Conservation (phyloP, 2,797 vertebrate species). For the Danio jaintianensis region DNA sequence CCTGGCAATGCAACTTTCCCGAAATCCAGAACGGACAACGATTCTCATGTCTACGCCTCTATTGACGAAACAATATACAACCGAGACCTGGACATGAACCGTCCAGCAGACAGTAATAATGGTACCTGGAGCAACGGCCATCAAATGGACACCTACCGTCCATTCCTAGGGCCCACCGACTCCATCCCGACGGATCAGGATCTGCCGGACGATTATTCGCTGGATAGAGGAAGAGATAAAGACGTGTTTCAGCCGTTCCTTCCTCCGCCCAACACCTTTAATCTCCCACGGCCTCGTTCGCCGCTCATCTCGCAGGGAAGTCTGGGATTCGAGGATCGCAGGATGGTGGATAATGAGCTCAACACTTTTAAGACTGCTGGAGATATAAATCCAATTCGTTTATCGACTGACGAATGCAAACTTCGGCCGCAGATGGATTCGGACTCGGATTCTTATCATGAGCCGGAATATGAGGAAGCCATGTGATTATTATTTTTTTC, state of each 20-base stretch:
- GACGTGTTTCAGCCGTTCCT: constrained; percentile 84
- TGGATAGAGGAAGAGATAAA: constrained; percentile 70
- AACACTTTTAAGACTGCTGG: constrained; percentile 83
- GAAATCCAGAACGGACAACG: constrained; percentile 81
- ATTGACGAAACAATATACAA: constrained; percentile 90
- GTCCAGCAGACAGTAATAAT: constrained; percentile 58
- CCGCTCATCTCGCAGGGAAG: constrained; percentile 75
- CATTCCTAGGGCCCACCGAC: constrained; percentile 81
- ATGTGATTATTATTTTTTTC: background rate
- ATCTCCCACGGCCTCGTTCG: constrained; percentile 81
- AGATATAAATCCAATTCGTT: constrained; percentile 71
- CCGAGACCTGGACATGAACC: constrained; percentile 74
- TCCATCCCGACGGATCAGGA: constrained; percentile 68
- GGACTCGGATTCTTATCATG: background rate
- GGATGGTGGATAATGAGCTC: constrained; percentile 82
- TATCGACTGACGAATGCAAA: constrained; percentile 60
- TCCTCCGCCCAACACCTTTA: constrained; percentile 73
- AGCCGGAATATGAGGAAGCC: constrained; percentile 38
- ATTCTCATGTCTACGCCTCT: constrained; percentile 88
- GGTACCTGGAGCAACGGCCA: constrained; percentile 67
- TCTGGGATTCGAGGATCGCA: constrained; percentile 77
- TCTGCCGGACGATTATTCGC: constrained; percentile 38
- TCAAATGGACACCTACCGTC: constrained; percentile 84
- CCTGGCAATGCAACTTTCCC: constrained; percentile 75
- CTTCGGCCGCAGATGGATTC: constrained; percentile 8